Percentiles rank a stretch among this genome's conserved stretches.
Evolutionary conservation across 2,888 invertebrate species (phyloP).

Genomic region (Lobophora halterata): DNA sequence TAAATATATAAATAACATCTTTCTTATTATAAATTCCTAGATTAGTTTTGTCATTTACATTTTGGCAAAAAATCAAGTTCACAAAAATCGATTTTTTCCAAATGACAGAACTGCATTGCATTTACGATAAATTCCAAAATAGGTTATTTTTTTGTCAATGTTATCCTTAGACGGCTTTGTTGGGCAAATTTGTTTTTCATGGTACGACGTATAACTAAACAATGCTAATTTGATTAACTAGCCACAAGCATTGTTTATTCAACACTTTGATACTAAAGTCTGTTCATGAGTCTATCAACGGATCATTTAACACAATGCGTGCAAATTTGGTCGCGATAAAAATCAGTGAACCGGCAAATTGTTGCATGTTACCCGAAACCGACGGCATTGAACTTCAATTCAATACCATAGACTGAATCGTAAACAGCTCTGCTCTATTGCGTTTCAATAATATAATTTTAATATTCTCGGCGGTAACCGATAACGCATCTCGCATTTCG

Average conservation of each 20-base stretch:
- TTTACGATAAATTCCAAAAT: too few species aligned
- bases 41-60: too few species aligned
- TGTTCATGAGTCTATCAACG: conserved; percentile 43
- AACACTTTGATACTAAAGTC: conserved; percentile 31
- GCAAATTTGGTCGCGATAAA: conserved; percentile 58
- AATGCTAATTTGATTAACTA: conserved; percentile 25
- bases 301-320: conserved; percentile 61
- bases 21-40: too few species aligned
- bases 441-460: conserved; percentile 48
- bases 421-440: conserved; percentile 46
- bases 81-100: too few species aligned
- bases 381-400: conserved; percentile 72
- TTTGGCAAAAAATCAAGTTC: too few species aligned
- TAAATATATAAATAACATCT: too few species aligned
- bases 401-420: conserved; percentile 41
- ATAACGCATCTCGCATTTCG: conserved; percentile 68
- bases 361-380: conserved; percentile 55
- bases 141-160: too few species aligned
- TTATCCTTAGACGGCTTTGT: too few species aligned
- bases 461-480: conserved; percentile 59
- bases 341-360: conserved; percentile 57
- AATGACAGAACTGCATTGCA: too few species aligned
- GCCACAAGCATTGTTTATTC: conserved; percentile 24
- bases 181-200: too few species aligned
- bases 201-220: conserved; percentile 4